Conservation (phyloP, 2,113 vertebrate genomes). For the Solea senegalensis region DNA sequence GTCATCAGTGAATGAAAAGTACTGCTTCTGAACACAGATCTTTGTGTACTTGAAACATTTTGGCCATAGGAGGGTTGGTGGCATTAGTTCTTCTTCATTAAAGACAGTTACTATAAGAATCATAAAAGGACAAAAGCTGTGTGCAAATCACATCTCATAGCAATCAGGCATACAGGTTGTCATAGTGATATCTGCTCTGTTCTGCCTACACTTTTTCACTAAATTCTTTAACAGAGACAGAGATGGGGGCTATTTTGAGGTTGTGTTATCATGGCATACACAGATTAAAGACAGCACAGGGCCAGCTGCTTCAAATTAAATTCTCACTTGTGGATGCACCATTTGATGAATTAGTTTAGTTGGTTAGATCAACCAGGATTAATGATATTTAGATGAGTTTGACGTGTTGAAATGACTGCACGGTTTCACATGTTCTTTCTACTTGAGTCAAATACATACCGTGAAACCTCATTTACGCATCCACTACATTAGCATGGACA, state of each 20-base stretch:
- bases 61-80: neutral
- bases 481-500: neutral
- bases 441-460: neutral
- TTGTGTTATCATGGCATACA: conserved; percentile 59
- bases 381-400: neutral
- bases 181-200: conserved; percentile 75
- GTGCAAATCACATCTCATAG: conserved; percentile 51
- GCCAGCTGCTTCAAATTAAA: conserved; percentile 31
- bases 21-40: neutral
- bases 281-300: conserved; percentile 40
- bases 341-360: neutral
- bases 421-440: neutral
- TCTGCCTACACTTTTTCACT: conserved; percentile 67
- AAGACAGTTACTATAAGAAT: conserved; percentile 30
- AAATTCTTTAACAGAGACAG: conserved; percentile 63
- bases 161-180: conserved; percentile 74
- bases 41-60: neutral
- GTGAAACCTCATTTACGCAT: neutral
- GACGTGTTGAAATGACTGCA: neutral
- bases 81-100: conserved; percentile 12
- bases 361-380: neutral
- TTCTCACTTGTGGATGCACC: conserved; percentile 14
- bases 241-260: conserved; percentile 69
- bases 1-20: neutral
- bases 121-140: conserved; percentile 40